Conservation (phyloP, 1,140 invertebrate genomes). For the Drosophila seguyi region DNA sequence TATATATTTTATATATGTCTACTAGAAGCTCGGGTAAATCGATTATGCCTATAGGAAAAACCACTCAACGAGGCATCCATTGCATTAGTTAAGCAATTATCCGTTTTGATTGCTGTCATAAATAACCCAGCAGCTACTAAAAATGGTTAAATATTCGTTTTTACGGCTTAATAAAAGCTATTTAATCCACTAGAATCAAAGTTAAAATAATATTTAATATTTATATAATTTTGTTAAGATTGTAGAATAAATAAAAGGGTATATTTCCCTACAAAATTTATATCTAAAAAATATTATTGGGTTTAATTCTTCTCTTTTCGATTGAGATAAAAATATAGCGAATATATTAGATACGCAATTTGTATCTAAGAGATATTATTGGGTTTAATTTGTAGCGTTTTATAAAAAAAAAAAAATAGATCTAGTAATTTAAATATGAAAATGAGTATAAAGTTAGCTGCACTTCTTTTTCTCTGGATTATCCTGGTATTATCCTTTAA, state of each 20-base stretch:
- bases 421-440: too few relatives aligned
- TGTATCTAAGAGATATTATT: too few relatives aligned
- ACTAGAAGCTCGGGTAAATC: conserved; percentile 26
- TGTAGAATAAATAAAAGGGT: too few relatives aligned
- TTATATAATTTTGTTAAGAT: too few relatives aligned
- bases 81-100: conserved; percentile 34
- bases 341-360: too few relatives aligned
- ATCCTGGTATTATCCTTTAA: background rate
- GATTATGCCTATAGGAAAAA: conserved; percentile 28
- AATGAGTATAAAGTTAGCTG: background rate
- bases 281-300: too few relatives aligned
- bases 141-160: background rate
- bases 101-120: conserved; percentile 10
- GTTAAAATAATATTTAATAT: background rate
- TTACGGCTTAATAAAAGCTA: background rate
- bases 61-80: conserved; percentile 18
- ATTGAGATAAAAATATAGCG: too few relatives aligned
- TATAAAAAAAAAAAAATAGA: too few relatives aligned
- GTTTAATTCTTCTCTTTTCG: too few relatives aligned
- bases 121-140: background rate
- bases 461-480: background rate
- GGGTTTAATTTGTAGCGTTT: background rate
- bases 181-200: background rate
- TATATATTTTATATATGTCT: conserved; percentile 28
- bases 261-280: too few relatives aligned